These are phyloP conservation scores for Eublepharis macularius DNA, from an alignment of 2,113 vertebrate species.

Conservation along the genomic window DNA sequence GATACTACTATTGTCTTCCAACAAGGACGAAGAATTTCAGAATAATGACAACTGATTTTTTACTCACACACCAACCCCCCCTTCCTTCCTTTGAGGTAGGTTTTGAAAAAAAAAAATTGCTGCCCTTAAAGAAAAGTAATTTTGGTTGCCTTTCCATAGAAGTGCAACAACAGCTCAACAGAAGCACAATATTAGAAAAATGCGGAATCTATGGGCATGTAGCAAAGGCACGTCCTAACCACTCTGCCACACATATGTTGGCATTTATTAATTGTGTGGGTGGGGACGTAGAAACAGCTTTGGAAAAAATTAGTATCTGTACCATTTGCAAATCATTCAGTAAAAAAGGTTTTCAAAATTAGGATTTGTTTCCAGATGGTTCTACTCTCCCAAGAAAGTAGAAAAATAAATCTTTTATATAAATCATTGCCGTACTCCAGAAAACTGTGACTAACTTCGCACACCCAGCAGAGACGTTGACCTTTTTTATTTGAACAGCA, in stretches of 20 bases:
- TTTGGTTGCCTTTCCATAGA: no score
- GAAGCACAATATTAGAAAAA: no score
- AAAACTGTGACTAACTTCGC: not conserved
- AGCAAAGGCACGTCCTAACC: not conserved
- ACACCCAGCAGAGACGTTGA: not conserved
- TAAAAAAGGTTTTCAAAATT: conserved; percentile 5
- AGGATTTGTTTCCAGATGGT: conserved; percentile 17
- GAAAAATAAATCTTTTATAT: conserved; percentile 11
- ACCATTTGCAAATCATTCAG: conserved; percentile 1
- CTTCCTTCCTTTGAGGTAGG: no score
- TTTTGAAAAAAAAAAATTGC: no score
- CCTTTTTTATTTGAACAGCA: not conserved
- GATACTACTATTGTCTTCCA: no score
- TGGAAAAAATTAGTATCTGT: not conserved
- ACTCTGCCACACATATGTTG: not conserved
- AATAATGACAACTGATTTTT: no score
- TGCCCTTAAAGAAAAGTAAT: no score
- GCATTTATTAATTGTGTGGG: not conserved
- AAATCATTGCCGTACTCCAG: not conserved
- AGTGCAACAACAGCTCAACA: no score
- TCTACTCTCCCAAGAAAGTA: not conserved
- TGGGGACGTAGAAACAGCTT: not conserved
- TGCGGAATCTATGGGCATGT: not conserved
- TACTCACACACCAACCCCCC: no score
- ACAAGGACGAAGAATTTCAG: no score